Conservation (phyloP, 2,888 invertebrate species). For the Bembecia ichneumoniformis region DNA sequence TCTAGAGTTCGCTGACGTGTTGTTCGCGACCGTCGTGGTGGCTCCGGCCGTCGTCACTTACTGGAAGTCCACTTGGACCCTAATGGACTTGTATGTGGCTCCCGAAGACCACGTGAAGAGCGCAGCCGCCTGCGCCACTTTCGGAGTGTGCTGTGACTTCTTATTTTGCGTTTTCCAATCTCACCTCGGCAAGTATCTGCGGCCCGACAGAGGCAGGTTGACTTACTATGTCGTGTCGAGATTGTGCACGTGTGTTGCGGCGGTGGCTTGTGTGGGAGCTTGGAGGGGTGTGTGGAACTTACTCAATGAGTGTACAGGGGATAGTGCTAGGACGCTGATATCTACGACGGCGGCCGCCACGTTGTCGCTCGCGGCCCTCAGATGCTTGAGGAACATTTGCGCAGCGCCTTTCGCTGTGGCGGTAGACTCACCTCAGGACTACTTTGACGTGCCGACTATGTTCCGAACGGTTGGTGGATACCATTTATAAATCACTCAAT, state of each 20-base stretch:
- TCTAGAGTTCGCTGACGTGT: constrained; percentile 78
- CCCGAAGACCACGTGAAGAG: constrained; percentile 74
- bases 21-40: constrained; percentile 80
- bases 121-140: constrained; percentile 76
- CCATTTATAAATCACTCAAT: not conserved
- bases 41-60: constrained; percentile 87
- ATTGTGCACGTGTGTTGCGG: constrained; percentile 81
- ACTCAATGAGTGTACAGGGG: constrained; percentile 80
- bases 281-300: constrained; percentile 90
- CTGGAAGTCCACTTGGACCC: constrained; percentile 89
- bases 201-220: constrained; percentile 78
- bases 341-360: constrained; percentile 77
- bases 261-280: constrained; percentile 86
- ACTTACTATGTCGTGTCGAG: constrained; percentile 80
- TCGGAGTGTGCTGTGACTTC: constrained; percentile 81
- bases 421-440: constrained; percentile 81
- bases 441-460: constrained; percentile 89
- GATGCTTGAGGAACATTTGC: constrained; percentile 83
- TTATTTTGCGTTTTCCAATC: constrained; percentile 79
- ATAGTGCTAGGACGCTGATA: constrained; percentile 71
- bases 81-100: constrained; percentile 81
- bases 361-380: constrained; percentile 77
- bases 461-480: constrained; percentile 82
- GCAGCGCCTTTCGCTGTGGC: constrained; percentile 86
- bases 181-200: constrained; percentile 62